Percentiles rank a stretch among this genome's conserved stretches.
Evolutionary conservation across 2,888 invertebrate species (phyloP).

Genomic region (Gortyna flavago): DNA sequence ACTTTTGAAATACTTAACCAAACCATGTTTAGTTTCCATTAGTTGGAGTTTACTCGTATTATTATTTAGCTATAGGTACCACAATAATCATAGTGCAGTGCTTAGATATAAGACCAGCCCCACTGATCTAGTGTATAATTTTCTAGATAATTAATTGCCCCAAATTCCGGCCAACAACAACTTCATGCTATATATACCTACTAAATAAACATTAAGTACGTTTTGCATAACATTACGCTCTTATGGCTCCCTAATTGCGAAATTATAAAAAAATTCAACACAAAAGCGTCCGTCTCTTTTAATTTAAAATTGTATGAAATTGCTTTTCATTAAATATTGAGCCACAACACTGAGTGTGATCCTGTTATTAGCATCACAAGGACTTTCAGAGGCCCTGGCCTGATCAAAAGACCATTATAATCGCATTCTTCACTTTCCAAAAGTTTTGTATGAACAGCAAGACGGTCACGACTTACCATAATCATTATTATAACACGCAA

Average conservation of each 20-base stretch:
- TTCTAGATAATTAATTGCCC: constrained; percentile 6
- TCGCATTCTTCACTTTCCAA: constrained; percentile 73
- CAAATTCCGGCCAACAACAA: constrained; percentile 3
- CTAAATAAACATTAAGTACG: background rate
- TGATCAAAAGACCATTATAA: constrained; percentile 69
- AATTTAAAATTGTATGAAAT: constrained; percentile 40
- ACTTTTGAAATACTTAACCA: background rate
- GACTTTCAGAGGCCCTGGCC: constrained; percentile 33
- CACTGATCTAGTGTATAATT: constrained; percentile 27
- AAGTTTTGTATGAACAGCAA: constrained; percentile 67
- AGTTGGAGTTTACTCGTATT: background rate
- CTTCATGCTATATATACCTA: background rate
- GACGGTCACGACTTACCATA: constrained; percentile 73
- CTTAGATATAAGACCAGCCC: background rate
- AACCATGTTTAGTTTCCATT: background rate
- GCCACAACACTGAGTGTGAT: constrained; percentile 39
- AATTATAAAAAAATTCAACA: constrained; percentile 49
- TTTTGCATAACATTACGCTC: constrained; percentile 20
- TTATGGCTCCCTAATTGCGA: constrained; percentile 25
- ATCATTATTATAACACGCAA: constrained; percentile 61
- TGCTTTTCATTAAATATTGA: constrained; percentile 50
- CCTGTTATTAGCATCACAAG: constrained; percentile 56
- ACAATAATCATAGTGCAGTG: background rate
- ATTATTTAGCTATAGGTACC: background rate
- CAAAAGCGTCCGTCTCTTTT: constrained; percentile 32